Base-by-base conservation (phyloP, 2,113 vertebrate genomes). In the Halichoeres trimaculatus region DNA sequence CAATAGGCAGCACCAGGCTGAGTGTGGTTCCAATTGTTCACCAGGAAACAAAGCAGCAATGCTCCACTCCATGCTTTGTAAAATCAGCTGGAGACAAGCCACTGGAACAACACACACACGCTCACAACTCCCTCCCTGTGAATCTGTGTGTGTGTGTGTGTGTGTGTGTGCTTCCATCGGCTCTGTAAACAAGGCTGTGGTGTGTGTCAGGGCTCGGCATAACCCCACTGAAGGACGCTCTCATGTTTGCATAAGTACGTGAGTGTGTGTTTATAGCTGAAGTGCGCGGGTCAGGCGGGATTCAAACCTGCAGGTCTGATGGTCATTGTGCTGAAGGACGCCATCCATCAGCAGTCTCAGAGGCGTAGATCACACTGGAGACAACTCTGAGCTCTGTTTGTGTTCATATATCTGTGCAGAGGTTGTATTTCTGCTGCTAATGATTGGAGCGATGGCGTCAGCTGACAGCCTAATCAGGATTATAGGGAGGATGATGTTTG, bases 321-420 rank as follows among this genome's bases (percentile, higher is more conserved):
- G 65, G 79, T 72, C 54, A 36, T 35, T 43, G 34, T 53, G 35
- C 24, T 81, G 74, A 87, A 91, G 84, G 79, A 90, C 83, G 12
- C 48, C 78, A 77, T 85, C 77, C 79, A 87, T 90, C 86, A 88
- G 4, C 53, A 19, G 66, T 58, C 76, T 78, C 66, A 35, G 51
- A 3, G 70, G 71, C 34, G 40, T 70, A 70, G 17, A 50, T 51
- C 45, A 36, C 35, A 8, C 16, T 20, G 7, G 48, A 50, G 35
- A 74, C 40, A 36, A 34, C 22, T 55, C 26, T 7, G 3, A 36
- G 35, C 67, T 0, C 62, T n/a, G 36, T 34, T 2, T 62, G 17
- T 23, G 24, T 50, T 1, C 3, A 5, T 35, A 13, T n/a, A 16
- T 22, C 0, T 10, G 34, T 61, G n/a, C 17, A 4, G 51, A 8